These are phyloP conservation scores for Aphis gossypii DNA, from an alignment of 1,140 invertebrate species.

Conservation along the genomic window DNA sequence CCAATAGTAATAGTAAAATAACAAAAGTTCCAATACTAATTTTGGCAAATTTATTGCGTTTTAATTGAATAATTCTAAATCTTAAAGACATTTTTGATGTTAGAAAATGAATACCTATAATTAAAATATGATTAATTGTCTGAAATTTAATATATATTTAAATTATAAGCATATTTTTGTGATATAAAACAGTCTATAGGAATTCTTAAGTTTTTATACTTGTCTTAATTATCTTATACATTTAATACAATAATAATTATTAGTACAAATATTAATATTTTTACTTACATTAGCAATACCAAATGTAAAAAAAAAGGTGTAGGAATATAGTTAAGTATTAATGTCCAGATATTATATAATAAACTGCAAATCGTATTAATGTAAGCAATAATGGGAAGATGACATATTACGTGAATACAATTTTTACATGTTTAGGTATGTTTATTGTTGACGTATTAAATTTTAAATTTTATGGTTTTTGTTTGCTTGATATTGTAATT, in stretches of 20 bases:
- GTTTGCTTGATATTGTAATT: neutral
- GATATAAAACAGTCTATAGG: neutral
- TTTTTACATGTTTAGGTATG: neutral
- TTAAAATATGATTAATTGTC: neutral
- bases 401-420: neutral
- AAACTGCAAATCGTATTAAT: neutral
- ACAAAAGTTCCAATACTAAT: slow-evolving; percentile 42
- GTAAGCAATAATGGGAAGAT: neutral
- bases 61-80: slow-evolving; percentile 55
- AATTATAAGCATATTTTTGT: neutral
- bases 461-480: neutral
- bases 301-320: neutral
- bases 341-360: neutral
- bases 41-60: slow-evolving; percentile 53
- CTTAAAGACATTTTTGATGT: slow-evolving; percentile 40
- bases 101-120: slow-evolving; percentile 25
- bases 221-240: neutral
- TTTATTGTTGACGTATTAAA: slow-evolving; percentile 31
- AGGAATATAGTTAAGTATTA: neutral
- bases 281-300: slow-evolving; percentile 34
- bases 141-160: neutral
- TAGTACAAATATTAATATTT: neutral
- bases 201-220: no score
- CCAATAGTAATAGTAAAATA: slow-evolving; percentile 36
- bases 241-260: neutral